Conservation (phyloP, 2,888 invertebrate species). For the Bedellia somnulentella region DNA sequence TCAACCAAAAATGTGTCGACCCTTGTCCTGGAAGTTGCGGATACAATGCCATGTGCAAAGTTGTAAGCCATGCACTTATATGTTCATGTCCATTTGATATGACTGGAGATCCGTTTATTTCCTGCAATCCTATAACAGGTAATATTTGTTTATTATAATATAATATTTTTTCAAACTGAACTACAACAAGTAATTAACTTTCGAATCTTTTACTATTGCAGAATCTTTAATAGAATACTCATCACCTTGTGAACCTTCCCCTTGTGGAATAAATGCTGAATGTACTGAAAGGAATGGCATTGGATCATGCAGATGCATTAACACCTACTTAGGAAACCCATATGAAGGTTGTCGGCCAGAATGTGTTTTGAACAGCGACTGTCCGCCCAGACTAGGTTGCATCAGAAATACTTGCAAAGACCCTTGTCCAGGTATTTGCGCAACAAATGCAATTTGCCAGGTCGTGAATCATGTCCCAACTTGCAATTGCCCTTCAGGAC, state of each 20-base stretch:
- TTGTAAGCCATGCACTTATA: conserved; percentile 72
- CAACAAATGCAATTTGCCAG: conserved; percentile 71
- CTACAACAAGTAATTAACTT: too few species aligned
- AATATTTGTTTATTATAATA: too few species aligned
- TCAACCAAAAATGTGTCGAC: conserved; percentile 70
- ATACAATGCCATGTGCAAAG: conserved; percentile 69
- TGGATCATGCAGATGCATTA: conserved; percentile 70
- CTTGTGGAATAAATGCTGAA: conserved; percentile 68
- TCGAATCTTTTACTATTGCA: too few species aligned
- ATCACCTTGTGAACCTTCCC: conserved; percentile 69
- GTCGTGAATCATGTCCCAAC: conserved; percentile 76
- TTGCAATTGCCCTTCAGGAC: conserved; percentile 69
- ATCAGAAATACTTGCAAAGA: conserved; percentile 75
- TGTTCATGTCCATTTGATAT: conserved; percentile 65
- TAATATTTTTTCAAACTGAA: too few species aligned
- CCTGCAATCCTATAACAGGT: conserved; percentile 44
- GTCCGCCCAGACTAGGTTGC: conserved; percentile 71
- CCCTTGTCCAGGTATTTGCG: conserved; percentile 79
- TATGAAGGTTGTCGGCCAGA: conserved; percentile 75
- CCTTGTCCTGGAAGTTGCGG: conserved; percentile 73
- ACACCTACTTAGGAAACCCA: conserved; percentile 54
- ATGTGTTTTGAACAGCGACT: conserved; percentile 80
- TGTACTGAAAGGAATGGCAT: conserved; percentile 66
- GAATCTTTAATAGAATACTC: conserved; percentile 38
- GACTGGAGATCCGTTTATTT: conserved; percentile 67